Base-by-base conservation (phyloP, 1,140 invertebrate genomes). In the Episyrphus balteatus region DNA sequence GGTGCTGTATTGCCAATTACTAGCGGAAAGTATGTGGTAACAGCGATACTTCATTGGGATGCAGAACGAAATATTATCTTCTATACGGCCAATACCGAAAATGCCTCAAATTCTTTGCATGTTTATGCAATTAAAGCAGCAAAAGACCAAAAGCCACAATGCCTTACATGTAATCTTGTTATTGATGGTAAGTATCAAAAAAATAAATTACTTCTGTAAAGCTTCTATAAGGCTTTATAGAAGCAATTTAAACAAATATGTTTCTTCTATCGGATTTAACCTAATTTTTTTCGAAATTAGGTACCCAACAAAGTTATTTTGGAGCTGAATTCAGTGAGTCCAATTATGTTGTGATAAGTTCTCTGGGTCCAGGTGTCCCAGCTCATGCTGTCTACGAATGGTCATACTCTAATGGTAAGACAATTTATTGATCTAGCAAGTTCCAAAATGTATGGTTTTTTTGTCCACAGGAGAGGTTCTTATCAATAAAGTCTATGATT, bases 21-120 rank as follows among this genome's bases (percentile, higher is more conserved):
- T 21, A 73, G 70, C n/a, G 87, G 86, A 21, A 74, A 75, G 48
- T 86, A 80, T 62, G 82, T 84, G 47, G 89, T 94, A 14, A 80
- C 78, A 9, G 78, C 83, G 55, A 84, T 96, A 49, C 67, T 90
- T 3, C 73, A 77, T 18, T 92, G 86, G 83, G 82, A 91, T 57
- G 65, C 81, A 47, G 66, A 77, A 26, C 74, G 75, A 37, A 69
- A 81, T 49, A 62, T 74, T 42, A 75, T 90, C 75, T 82, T 81
- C 58, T 84, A 79, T 56, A 62, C 74, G 42, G 79, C 80, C 31
- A 82, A 77, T 33, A 72, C 69, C 5, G 72, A 73, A 53, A 55
- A 70, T 18, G 72, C 78, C 61, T 70, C 77, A 11, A 72, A 74
- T 31, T 69, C 74, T 33, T 71, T 79, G 57, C 78, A 81, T 60